phyloP scores from a whole-genome alignment of 2,113 vertebrate genomes.

The Ceuthmochares aereus region DNA sequence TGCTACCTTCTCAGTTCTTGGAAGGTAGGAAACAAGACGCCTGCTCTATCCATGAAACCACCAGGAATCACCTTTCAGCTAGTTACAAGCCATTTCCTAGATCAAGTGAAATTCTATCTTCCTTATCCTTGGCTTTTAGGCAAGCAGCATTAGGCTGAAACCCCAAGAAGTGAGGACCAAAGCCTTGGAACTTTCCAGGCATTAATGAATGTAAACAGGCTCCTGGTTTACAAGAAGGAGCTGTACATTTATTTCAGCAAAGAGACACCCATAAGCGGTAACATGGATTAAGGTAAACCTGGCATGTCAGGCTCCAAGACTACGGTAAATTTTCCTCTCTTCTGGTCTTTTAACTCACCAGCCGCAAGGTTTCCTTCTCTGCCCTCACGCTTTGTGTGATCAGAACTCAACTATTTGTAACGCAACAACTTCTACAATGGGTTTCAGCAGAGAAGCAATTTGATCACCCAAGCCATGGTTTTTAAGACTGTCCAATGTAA shows the following conservation, averaged over 20 bases:
- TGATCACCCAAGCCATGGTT: neutral
- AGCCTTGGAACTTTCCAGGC: neutral
- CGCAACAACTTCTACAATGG: neutral
- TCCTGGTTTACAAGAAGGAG: neutral
- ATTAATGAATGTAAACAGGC: neutral
- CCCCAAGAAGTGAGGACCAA: neutral
- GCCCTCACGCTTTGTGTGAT: accelerated
- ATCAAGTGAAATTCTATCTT: constrained; percentile 38
- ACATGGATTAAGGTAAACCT: neutral
- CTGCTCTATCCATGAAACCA: constrained; percentile 3
- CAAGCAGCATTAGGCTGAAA: neutral
- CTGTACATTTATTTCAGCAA: neutral
- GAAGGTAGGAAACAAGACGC: neutral
- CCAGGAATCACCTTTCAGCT: constrained; percentile 18
- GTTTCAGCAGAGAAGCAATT: neutral
- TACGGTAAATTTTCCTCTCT: neutral
- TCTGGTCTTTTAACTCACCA: neutral
- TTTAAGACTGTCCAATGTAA: neutral
- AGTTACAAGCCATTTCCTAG: constrained; percentile 11
- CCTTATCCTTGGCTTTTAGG: neutral
- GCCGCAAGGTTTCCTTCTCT: neutral
- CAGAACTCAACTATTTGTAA: accelerated
- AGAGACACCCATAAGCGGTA: neutral
- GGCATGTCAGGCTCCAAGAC: neutral
- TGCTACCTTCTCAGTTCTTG: neutral